Evolutionary conservation across 1,140 invertebrate genomes (phyloP), one percentile per base, ranked within the genome.

Genomic region (Steinernema khuongi): DNA sequence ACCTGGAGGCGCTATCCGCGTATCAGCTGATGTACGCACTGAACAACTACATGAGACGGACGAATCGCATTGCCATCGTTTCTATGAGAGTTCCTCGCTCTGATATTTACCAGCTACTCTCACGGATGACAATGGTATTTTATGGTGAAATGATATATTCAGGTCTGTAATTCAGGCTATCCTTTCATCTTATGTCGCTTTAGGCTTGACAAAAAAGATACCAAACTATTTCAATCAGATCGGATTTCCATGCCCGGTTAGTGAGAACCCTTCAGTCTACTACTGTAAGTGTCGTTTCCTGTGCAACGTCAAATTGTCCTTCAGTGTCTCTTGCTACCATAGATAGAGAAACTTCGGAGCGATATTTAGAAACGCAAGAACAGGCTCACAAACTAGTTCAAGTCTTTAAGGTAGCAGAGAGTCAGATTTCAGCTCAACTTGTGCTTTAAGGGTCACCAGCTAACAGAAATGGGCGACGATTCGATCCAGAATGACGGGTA

Each of bases 71-170:
- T 18, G 73, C 75, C 2, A n/a, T 75, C 1, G 41, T 75, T 14
- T 75, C 74, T 14, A 44, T 75, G 73, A n/a, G 36, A 26, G 31
- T 17, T 77, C 74, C 74, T 22, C 41, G 74, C 17, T 75, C 74
- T 28, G 74, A 75, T 29, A 44, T 75, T n/a, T 75, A 75, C 33
- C 74, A 75, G 29, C 1, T 75, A 31, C 74, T 75, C 22, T 44
- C 50, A 29, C 50, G 66, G 29, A 29, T 75, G 29, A 75, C 74
- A 18, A 76, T 75, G 19, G 30, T 75, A 1, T 75, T 77, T 31
- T 75, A 75, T 31, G 74, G 74, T 19, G 74, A 75, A 32, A 33
- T 77, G 29, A 32, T 76, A 31, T 75, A 75, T 29, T 75, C 74
- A n/a, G 31, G 19, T 71, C 33, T 43, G 33, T 26, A 29, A 41